Evolutionary conservation across 2,113 vertebrate genomes (phyloP).

Genomic region (Proterorhinus semilunaris): DNA sequence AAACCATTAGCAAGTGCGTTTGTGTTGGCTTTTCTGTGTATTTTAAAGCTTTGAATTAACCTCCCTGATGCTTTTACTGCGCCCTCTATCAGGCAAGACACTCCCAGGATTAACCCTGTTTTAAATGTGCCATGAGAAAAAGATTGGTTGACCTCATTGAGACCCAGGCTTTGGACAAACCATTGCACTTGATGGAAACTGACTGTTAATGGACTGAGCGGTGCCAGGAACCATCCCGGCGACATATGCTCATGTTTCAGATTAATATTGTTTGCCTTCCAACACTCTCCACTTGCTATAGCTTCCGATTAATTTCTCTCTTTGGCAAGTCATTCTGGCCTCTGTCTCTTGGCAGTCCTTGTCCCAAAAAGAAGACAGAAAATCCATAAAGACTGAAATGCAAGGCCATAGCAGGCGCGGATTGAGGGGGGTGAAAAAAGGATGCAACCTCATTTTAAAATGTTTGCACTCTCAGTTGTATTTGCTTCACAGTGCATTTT

Average conservation of each 20-base stretch:
- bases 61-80: conserved; percentile 56
- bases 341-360: conserved; percentile 58
- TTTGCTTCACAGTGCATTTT: too few relatives aligned
- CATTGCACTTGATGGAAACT: conserved; percentile 61
- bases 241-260: conserved; percentile 61
- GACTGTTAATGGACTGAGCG: conserved; percentile 61
- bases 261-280: conserved; percentile 63
- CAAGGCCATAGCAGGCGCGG: background rate
- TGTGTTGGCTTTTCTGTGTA: conserved; percentile 25
- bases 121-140: conserved; percentile 64
- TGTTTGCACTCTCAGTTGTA: too few relatives aligned
- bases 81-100: conserved; percentile 55
- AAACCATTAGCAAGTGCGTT: conserved; percentile 1
- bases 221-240: conserved; percentile 57
- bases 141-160: conserved; percentile 64
- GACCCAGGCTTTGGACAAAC: conserved; percentile 58
- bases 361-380: conserved; percentile 19
- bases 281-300: conserved; percentile 52
- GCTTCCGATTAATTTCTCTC: conserved; percentile 60
- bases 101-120: conserved; percentile 71
- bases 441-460: too few relatives aligned
- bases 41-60: conserved; percentile 48
- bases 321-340: conserved; percentile 61
- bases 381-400: background rate
- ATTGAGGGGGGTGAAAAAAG: too few relatives aligned